phyloP scores from a whole-genome alignment of 92 coral and sea anemone species.

The Pocillopora grandis region DNA sequence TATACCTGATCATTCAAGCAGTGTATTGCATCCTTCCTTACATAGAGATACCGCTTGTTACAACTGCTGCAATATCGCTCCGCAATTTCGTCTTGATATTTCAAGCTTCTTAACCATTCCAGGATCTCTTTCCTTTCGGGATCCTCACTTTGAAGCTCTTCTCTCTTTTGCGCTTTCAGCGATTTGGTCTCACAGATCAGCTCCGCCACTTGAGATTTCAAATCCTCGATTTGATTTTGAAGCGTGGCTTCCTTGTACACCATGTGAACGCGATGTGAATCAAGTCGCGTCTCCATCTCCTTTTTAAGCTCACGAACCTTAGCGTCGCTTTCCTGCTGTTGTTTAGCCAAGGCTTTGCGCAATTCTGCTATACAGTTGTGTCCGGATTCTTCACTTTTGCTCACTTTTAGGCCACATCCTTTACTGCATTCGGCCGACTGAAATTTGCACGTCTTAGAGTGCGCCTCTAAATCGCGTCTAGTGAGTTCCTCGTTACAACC shows the following conservation, averaged over 20 bases:
- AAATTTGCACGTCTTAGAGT: slow-evolving; percentile 62
- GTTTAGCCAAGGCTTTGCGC: slow-evolving; percentile 67
- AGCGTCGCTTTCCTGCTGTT: slow-evolving; percentile 43
- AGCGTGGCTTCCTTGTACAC: slow-evolving; percentile 83
- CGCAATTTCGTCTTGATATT: slow-evolving; percentile 84
- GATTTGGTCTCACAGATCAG: slow-evolving; percentile 66
- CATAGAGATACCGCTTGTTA: slow-evolving; percentile 78
- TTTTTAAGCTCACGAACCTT: slow-evolving; percentile 54
- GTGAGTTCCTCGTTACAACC: slow-evolving; percentile 74
- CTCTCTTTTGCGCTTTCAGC: slow-evolving; percentile 65
- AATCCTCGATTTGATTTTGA: slow-evolving; percentile 85
- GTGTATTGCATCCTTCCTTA: slow-evolving; percentile 80
- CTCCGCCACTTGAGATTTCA: slow-evolving; percentile 66
- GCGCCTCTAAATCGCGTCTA: slow-evolving; percentile 77
- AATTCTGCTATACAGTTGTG: slow-evolving; percentile 85
- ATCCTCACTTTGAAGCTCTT: slow-evolving; percentile 58
- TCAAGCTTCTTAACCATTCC: slow-evolving; percentile 82
- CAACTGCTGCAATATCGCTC: slow-evolving; percentile 82
- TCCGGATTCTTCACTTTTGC: slow-evolving; percentile 67
- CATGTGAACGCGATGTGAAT: slow-evolving; percentile 89
- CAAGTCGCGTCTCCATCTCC: slow-evolving; percentile 76
- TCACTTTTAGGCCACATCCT: slow-evolving; percentile 84
- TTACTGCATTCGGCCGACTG: slow-evolving; percentile 74
- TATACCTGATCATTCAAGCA: slow-evolving; percentile 78
- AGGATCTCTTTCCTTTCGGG: slow-evolving; percentile 66